Percentiles rank a stretch among this genome's conserved stretches.
phyloP scores from a whole-genome alignment of 2,888 invertebrate species.

The Spisula solida region DNA sequence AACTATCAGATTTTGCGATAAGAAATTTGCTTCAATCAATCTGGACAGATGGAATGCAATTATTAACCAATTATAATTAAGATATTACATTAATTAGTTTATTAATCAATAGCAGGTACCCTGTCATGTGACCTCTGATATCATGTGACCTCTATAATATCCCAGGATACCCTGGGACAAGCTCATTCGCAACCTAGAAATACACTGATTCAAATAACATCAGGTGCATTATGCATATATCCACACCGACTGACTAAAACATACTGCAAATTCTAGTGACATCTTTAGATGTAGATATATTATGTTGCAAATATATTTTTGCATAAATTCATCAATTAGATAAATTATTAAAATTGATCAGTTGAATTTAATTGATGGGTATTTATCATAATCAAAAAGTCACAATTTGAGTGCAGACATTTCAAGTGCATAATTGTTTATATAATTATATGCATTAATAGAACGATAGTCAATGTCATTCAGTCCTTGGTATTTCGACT shows the following conservation, averaged over 20 bases:
- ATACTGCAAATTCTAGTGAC: not conserved
- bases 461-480: no score
- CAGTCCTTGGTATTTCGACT: no score
- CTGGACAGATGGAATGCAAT: not conserved
- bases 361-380: no score
- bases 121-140: not conserved
- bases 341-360: no score
- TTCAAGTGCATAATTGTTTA: no score
- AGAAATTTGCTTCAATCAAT: not conserved
- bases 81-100: not conserved
- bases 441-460: no score
- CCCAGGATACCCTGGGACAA: not conserved
- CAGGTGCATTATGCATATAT: not conserved
- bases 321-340: no score
- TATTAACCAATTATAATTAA: slow-evolving; percentile 11
- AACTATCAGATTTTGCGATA: not conserved
- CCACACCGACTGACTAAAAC: not conserved
- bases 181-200: not conserved
- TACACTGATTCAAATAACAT: not conserved
- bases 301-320: no score
- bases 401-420: no score
- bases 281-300: not conserved
- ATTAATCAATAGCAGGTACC: slow-evolving; percentile 13
- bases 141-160: not conserved
- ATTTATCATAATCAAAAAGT: no score